Conservation (phyloP, 1,140 invertebrate genomes). For the Notospermus geniculatus region DNA sequence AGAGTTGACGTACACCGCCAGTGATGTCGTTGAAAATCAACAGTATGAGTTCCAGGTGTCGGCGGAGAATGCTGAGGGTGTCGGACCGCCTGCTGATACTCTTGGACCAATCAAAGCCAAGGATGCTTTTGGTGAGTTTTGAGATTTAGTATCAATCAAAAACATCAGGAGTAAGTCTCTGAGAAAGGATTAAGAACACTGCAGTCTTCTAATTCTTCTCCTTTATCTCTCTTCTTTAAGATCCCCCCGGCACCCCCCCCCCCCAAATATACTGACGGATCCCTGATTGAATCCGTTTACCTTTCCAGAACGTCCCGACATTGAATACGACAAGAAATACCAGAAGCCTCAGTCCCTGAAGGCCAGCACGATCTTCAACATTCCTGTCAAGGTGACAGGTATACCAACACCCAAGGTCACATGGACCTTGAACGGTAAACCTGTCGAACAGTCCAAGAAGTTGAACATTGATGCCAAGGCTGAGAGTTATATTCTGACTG, state of each 20-base stretch:
- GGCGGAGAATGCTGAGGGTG: constrained; percentile 88
- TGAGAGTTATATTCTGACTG: constrained; percentile 33
- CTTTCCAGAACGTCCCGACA: constrained; percentile 32
- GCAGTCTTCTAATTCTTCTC: no score
- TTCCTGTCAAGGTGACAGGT: constrained; percentile 73
- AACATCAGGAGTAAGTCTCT: no score
- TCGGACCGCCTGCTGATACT: constrained; percentile 72
- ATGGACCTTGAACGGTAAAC: constrained; percentile 60
- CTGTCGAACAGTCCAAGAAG: constrained; percentile 28
- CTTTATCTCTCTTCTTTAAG: no score
- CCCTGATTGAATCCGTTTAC: neutral
- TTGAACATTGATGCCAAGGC: constrained; percentile 32
- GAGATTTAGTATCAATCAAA: constrained; percentile 63
- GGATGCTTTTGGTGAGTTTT: constrained; percentile 68
- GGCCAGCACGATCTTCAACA: constrained; percentile 35
- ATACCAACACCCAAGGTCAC: constrained; percentile 77
- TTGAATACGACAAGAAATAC: constrained; percentile 47
- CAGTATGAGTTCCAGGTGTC: constrained; percentile 93
- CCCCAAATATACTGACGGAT: no score
- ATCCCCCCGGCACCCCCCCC: no score
- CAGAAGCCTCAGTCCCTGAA: constrained; percentile 35
- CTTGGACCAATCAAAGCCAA: constrained; percentile 68
- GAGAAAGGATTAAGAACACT: no score
- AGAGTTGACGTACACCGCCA: constrained; percentile 80
- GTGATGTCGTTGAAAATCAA: constrained; percentile 84